Evolutionary conservation across 2,888 invertebrate species (phyloP).

Genomic region (Allygus modestus): DNA sequence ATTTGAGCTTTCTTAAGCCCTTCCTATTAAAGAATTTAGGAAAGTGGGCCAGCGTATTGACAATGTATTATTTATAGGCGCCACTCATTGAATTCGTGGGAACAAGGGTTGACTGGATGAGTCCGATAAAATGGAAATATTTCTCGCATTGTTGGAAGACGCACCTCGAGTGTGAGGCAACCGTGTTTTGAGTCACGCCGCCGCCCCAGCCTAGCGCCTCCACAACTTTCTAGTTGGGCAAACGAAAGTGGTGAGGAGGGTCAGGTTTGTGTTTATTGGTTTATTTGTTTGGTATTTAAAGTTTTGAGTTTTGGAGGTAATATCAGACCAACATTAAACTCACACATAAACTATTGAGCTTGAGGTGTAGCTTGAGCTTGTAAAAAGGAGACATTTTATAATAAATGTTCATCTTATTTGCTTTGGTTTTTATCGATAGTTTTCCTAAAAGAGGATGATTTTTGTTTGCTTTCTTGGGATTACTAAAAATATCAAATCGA

Average conservation of each 20-base stretch:
- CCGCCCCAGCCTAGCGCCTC: neutral
- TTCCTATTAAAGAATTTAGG: conserved; percentile 23
- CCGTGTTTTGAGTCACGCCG: neutral
- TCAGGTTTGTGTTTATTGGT: neutral
- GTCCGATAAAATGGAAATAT: conserved; percentile 15
- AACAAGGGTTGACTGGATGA: neutral
- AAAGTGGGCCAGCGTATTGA: neutral
- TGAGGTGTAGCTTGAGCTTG: too few species aligned
- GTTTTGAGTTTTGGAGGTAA: too few species aligned
- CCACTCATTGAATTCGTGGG: conserved; percentile 35
- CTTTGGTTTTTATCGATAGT: too few species aligned
- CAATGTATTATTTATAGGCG: conserved; percentile 14
- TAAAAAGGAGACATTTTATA: too few species aligned
- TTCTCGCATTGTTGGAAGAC: neutral
- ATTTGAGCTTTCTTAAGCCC: conserved; percentile 13
- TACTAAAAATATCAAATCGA: too few species aligned
- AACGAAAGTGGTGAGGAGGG: neutral
- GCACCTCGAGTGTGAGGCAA: neutral
- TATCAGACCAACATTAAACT: too few species aligned
- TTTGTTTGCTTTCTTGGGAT: too few species aligned
- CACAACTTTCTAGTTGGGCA: neutral
- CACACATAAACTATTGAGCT: too few species aligned
- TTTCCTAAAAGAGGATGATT: too few species aligned
- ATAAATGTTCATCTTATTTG: too few species aligned
- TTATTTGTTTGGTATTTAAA: too few species aligned